phyloP scores from a whole-genome alignment of 2,113 vertebrate species.

The Phyllostomus hastatus region DNA sequence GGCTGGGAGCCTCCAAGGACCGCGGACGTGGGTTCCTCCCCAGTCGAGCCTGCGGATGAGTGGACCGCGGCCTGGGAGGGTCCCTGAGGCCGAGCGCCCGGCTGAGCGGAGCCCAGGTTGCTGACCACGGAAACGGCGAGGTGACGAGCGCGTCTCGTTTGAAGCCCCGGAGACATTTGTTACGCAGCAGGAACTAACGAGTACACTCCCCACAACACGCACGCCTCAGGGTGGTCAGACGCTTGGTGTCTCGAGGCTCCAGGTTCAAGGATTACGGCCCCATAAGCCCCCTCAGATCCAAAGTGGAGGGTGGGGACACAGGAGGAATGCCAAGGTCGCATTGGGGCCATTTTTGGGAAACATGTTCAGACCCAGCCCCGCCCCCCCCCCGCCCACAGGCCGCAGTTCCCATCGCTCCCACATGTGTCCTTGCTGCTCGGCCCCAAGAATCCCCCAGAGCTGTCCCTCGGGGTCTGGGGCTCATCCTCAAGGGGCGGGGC shows the following conservation, averaged over 20 bases:
- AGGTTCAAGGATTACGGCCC: neutral
- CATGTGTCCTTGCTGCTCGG: rapidly evolving
- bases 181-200: rapidly evolving
- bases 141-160: rapidly evolving
- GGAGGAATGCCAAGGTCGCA: neutral
- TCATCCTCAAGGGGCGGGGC: neutral
- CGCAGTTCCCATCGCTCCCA: neutral
- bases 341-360: neutral
- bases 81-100: neutral
- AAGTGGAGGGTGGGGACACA: neutral
- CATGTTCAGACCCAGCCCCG: neutral
- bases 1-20: neutral
- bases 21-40: neutral
- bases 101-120: rapidly evolving
- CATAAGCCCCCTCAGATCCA: neutral
- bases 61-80: rapidly evolving
- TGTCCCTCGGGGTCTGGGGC: neutral
- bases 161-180: neutral
- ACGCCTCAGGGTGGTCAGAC: neutral
- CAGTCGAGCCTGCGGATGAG: neutral
- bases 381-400: rapidly evolving
- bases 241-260: neutral
- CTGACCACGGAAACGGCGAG: neutral
- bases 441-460: neutral
- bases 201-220: rapidly evolving